Conservation (phyloP, 2,888 invertebrate genomes). For the Pammene aurita region DNA sequence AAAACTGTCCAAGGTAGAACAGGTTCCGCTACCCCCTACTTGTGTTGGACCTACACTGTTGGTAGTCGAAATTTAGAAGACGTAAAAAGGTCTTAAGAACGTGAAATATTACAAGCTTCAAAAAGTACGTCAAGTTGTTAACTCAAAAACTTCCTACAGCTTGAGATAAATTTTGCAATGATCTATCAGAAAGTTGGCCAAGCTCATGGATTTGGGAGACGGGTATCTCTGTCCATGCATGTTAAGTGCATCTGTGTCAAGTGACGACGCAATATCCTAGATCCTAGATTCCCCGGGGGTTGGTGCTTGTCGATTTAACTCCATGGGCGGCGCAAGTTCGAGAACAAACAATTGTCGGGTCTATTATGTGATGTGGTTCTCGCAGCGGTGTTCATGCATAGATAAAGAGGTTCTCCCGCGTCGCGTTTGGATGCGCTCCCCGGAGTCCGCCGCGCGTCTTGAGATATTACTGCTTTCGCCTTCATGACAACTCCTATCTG, state of each 20-base stretch:
- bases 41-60: too few relatives aligned
- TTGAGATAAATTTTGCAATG: slow-evolving; percentile 62
- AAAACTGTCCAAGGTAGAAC: too few relatives aligned
- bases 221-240: slow-evolving; percentile 77
- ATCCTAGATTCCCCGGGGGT: slow-evolving; percentile 63
- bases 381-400: slow-evolving; percentile 64
- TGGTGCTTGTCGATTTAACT: slow-evolving; percentile 64
- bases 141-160: slow-evolving; percentile 33
- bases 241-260: slow-evolving; percentile 77
- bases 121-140: slow-evolving; percentile 23
- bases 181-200: slow-evolving; percentile 64
- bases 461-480: slow-evolving; percentile 65
- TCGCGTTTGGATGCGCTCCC: slow-evolving; percentile 57
- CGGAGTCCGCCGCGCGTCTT: slow-evolving; percentile 56
- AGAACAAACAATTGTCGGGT: slow-evolving; percentile 52
- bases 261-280: slow-evolving; percentile 74
- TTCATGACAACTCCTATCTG: slow-evolving; percentile 59
- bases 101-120: slow-evolving; percentile 7
- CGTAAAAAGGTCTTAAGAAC: slow-evolving; percentile 7
- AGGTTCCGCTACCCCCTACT: too few relatives aligned
- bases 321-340: slow-evolving; percentile 55
- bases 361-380: slow-evolving; percentile 46
- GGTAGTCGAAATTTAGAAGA: too few relatives aligned
- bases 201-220: slow-evolving; percentile 66
- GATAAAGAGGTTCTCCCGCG: slow-evolving; percentile 62